These are phyloP conservation scores for Vicugna pacos DNA, from an alignment of 2,113 vertebrate species.

Conservation along the genomic window DNA sequence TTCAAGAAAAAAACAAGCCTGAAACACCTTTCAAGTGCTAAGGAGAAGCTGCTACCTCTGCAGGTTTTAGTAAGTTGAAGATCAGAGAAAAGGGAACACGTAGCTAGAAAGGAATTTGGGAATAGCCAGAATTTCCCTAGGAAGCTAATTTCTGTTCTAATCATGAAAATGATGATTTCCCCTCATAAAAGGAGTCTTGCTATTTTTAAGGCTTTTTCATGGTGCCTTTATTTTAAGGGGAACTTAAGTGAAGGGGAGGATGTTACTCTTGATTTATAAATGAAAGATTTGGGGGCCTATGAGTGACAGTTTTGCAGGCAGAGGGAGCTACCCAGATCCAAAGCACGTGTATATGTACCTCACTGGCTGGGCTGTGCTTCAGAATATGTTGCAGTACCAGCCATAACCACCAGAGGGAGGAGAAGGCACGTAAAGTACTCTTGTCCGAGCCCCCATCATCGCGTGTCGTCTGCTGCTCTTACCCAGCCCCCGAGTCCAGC, in stretches of 20 bases:
- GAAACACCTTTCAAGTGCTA: conserved; percentile 57
- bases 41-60: background rate
- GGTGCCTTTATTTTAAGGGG: conserved; percentile 59
- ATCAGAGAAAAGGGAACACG: background rate
- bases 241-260: background rate
- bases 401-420: conserved; percentile 64
- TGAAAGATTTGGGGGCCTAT: background rate
- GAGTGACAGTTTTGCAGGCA: background rate
- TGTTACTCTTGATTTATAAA: background rate
- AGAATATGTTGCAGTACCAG: conserved; percentile 37
- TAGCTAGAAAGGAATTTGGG: background rate
- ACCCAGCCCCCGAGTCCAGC: too few species aligned
- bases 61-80: background rate
- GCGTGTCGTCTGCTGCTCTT: background rate
- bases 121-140: background rate
- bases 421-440: background rate
- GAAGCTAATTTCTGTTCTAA: conserved; percentile 16
- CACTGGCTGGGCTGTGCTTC: background rate
- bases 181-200: conserved; percentile 3
- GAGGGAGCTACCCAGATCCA: background rate
- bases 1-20: conserved; percentile 61
- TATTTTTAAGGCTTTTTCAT: conserved; percentile 33
- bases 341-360: conserved; percentile 2
- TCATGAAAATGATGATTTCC: background rate
- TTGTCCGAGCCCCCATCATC: too few species aligned